phyloP scores from a whole-genome alignment of 1,140 invertebrate species.

The Dinoponera quadriceps region DNA sequence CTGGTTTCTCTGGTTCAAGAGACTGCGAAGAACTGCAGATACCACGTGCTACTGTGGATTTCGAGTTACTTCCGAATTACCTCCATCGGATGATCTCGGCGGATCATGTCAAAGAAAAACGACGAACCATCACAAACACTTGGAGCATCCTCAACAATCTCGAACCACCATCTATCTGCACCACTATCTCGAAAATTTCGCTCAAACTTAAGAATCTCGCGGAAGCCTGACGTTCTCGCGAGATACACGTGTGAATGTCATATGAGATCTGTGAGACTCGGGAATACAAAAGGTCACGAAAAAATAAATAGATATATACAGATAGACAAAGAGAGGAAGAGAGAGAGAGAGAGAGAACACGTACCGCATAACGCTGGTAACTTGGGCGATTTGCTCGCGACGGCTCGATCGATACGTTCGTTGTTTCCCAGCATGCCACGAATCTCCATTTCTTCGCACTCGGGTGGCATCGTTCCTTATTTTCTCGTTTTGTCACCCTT shows the following conservation, averaged over 20 bases:
- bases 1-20: too few relatives aligned
- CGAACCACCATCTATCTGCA: not conserved
- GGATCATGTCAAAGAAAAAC: too few relatives aligned
- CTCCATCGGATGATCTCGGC: not conserved
- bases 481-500: not conserved
- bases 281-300: not conserved
- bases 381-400: conserved; percentile 46
- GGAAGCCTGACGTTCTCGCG: not conserved
- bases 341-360: conserved; percentile 27
- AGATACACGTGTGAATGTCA: too few relatives aligned
- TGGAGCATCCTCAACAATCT: not conserved
- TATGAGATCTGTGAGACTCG: not conserved
- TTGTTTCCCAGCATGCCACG: conserved; percentile 49
- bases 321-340: not conserved
- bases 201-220: not conserved
- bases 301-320: not conserved
- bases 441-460: conserved; percentile 63
- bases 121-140: too few relatives aligned
- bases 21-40: too few relatives aligned
- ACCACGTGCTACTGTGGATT: too few relatives aligned
- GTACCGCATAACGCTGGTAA: conserved; percentile 51
- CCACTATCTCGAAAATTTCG: not conserved
- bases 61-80: too few relatives aligned
- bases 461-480: conserved; percentile 52
- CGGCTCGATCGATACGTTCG: conserved; percentile 33